Conservation (phyloP, 1,140 invertebrate species). For the Lucilia sericata region DNA sequence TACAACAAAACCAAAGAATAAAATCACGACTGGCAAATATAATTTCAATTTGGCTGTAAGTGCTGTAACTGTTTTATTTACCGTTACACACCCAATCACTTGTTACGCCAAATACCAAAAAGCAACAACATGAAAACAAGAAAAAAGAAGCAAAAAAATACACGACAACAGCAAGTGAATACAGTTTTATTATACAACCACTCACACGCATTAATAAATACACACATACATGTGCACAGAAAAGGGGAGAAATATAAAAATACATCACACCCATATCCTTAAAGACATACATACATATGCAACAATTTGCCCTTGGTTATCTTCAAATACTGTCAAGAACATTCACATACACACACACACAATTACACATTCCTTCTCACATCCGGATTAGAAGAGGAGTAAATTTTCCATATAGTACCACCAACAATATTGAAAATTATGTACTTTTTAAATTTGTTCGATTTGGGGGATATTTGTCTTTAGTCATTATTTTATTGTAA, state of each 20-base stretch:
- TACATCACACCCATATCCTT: background rate
- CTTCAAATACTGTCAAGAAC: background rate
- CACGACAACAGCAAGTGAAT: background rate
- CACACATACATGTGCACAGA: background rate
- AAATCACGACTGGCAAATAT: slow-evolving; percentile 29
- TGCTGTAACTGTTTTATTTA: slow-evolving; percentile 13
- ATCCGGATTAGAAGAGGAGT: background rate
- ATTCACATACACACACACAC: background rate
- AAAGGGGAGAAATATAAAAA: background rate
- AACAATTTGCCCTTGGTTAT: background rate
- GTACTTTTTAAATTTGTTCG: too few relatives aligned
- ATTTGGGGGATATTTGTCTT: too few relatives aligned
- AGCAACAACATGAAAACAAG: too few relatives aligned
- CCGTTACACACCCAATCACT: slow-evolving; percentile 25
- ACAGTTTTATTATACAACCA: background rate
- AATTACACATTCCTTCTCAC: background rate
- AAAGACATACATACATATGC: background rate
- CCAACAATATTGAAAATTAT: too few relatives aligned
- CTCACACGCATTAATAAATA: background rate
- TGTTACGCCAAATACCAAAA: background rate
- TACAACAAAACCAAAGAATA: background rate
- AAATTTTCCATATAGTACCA: too few relatives aligned
- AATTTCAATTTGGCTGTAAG: slow-evolving; percentile 24
- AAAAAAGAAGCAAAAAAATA: too few relatives aligned
- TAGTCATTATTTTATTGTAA: too few relatives aligned